Base-by-base conservation (phyloP, 1,140 invertebrate species). In the Brachionus calyciflorus region DNA sequence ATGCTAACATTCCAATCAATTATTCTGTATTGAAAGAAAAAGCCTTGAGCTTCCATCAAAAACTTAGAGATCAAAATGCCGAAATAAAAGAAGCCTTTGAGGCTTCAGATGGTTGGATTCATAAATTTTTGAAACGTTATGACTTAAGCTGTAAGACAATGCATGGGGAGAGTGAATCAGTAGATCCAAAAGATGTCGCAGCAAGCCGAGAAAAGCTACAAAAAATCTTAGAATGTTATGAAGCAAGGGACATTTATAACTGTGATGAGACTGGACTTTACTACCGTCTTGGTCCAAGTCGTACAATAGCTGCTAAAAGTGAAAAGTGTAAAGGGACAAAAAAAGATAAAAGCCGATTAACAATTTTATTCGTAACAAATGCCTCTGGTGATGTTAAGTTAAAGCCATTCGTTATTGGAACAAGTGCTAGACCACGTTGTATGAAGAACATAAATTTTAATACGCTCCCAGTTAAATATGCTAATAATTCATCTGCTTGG, bases 261-360 rank as follows among this genome's bases (percentile, higher is more conserved):
- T 81, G 81, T 21, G 84, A 87, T 79, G 85, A 87, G 80, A 86
- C 82, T 44, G 83, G 83, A 14, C 80, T 87, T 1, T 86, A 87
- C 82, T 86, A 80, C 78, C 82, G 84, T 77, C 81, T 81, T 70
- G 77, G 85, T 70, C 83, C 85, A 40, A 81, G 85, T 65, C 81
- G 82, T 80, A 84, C 84, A 14, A 78, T 84, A 3, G 37, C 78
- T 77, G 33, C 82, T 82, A 53, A 85, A 85, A 81, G 78, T 77
- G 51, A 79, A 85, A 78, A 75, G 4, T 78, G 70, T 41, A 26
- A 78, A 28, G 78, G 80, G 21, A 41, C 75, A 9, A 81, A 80
- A 76, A 78, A 77, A 33, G 30, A n/a, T 17, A 79, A 81, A 60
- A 78, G 79, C 26, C 60, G 79, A 63, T 17, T 80, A 19, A 78